Evolutionary conservation across 2,888 invertebrate genomes (phyloP).

Genomic region (Thymelicus sylvestris): DNA sequence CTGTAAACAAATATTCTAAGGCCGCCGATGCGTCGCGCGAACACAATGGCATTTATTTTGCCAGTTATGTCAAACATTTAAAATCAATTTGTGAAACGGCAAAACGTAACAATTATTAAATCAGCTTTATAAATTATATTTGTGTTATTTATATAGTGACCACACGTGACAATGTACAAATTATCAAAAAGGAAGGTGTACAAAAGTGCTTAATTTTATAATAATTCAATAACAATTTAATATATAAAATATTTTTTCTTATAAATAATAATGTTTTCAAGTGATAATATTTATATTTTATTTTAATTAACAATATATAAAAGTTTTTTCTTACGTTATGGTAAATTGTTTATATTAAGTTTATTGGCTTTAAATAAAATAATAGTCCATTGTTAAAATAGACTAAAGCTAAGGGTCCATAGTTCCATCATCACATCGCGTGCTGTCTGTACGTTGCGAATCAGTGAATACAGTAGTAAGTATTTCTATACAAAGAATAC

Average conservation of each 20-base stretch:
- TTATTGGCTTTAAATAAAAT: not conserved
- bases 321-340: not conserved
- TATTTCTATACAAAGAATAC: too few relatives aligned
- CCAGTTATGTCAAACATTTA: too few relatives aligned
- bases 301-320: constrained; percentile 1
- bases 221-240: not conserved
- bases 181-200: not conserved
- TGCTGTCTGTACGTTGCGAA: too few relatives aligned
- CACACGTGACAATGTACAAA: constrained; percentile 3
- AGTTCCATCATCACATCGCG: too few relatives aligned
- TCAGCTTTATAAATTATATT: not conserved
- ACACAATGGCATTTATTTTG: too few relatives aligned
- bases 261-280: constrained; percentile 1
- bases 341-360: not conserved
- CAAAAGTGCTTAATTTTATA: constrained; percentile 4
- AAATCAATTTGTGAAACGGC: too few relatives aligned
- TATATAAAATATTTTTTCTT: constrained; percentile 4
- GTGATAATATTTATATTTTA: not conserved
- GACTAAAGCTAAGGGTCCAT: too few relatives aligned
- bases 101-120: too few relatives aligned
- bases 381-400: too few relatives aligned
- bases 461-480: too few relatives aligned
- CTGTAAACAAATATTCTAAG: too few relatives aligned
- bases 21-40: too few relatives aligned
- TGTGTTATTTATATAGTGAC: not conserved